Evolutionary conservation across 2,888 invertebrate species (phyloP).

Genomic region (Campoplex nolae): DNA sequence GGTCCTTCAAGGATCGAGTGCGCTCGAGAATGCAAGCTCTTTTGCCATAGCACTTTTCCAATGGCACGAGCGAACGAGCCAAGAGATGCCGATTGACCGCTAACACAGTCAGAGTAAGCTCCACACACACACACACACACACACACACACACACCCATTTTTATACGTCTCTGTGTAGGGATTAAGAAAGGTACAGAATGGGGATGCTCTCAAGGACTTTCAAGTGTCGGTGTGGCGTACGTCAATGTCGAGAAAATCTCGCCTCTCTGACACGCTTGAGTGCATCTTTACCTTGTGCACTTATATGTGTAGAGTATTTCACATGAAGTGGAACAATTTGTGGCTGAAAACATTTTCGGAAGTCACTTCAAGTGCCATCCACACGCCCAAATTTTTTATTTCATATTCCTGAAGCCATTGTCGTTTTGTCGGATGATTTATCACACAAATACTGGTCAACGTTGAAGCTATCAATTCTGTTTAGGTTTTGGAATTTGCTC

Average conservation of each 20-base stretch:
- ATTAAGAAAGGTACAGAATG: slow-evolving; percentile 32
- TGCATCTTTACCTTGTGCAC: slow-evolving; percentile 33
- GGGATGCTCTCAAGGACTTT: slow-evolving; percentile 41
- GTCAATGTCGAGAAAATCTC: slow-evolving; percentile 51
- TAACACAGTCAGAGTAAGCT: slow-evolving; percentile 20
- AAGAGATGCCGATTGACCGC: slow-evolving; percentile 41
- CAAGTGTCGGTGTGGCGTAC: slow-evolving; percentile 48
- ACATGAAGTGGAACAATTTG: slow-evolving; percentile 24
- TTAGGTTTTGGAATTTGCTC: too few relatives aligned
- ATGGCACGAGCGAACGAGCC: slow-evolving; percentile 49
- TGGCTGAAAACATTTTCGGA: neutral
- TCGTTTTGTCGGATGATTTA: too few relatives aligned
- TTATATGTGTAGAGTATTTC: slow-evolving; percentile 20
- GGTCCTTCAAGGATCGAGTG: slow-evolving; percentile 64
- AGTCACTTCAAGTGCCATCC: neutral
- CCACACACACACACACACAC: neutral
- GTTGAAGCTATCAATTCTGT: too few relatives aligned
- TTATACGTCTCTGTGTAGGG: neutral
- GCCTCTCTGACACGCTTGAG: slow-evolving; percentile 44
- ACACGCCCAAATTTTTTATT: too few relatives aligned
- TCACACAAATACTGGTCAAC: too few relatives aligned
- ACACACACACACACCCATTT: neutral
- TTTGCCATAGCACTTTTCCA: slow-evolving; percentile 46
- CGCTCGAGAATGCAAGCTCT: slow-evolving; percentile 58
- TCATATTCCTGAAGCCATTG: neutral